Conservation (phyloP, 2,888 invertebrate species). For the Sinelater perroti region DNA sequence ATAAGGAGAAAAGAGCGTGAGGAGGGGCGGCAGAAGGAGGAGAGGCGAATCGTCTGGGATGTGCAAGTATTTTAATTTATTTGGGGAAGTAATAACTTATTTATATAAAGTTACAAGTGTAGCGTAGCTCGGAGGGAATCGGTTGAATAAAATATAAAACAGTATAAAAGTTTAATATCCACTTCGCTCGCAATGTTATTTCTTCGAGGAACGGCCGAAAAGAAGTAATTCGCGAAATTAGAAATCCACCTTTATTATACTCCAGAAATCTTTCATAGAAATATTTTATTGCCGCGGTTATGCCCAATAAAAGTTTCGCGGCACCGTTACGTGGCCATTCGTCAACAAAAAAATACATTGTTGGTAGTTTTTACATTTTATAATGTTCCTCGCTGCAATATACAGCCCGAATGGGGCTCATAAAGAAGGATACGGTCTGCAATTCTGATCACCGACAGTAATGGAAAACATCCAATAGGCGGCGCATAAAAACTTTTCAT, state of each 20-base stretch:
- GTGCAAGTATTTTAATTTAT: conserved; percentile 44
- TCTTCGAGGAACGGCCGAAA: conserved; percentile 45
- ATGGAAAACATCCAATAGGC: conserved; percentile 59
- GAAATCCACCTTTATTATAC: conserved; percentile 51
- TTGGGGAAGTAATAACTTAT: conserved; percentile 51
- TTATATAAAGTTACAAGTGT: conserved; percentile 50
- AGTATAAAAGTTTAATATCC: conserved; percentile 52
- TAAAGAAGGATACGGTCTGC: conserved; percentile 57
- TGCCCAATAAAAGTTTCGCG: conserved; percentile 55
- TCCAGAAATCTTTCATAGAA: conserved; percentile 52
- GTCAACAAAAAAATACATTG: conserved; percentile 56
- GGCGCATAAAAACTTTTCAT: conserved; percentile 58
- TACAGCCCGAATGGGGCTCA: conserved; percentile 58
- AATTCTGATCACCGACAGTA: conserved; percentile 58
- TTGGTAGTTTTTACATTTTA: conserved; percentile 59
- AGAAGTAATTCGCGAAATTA: conserved; percentile 50
- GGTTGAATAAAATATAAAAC: conserved; percentile 52
- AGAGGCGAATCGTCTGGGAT: conserved; percentile 18
- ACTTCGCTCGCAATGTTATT: conserved; percentile 47
- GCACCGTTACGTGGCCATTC: conserved; percentile 46
- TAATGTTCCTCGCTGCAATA: conserved; percentile 57
- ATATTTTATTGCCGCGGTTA: conserved; percentile 55
- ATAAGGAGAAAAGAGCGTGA: too few species aligned
- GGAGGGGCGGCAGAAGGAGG: conserved; percentile 20
- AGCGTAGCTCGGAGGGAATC: conserved; percentile 42